Conservation (phyloP, 2,888 invertebrate species). For the Sminthurinus aureus region DNA sequence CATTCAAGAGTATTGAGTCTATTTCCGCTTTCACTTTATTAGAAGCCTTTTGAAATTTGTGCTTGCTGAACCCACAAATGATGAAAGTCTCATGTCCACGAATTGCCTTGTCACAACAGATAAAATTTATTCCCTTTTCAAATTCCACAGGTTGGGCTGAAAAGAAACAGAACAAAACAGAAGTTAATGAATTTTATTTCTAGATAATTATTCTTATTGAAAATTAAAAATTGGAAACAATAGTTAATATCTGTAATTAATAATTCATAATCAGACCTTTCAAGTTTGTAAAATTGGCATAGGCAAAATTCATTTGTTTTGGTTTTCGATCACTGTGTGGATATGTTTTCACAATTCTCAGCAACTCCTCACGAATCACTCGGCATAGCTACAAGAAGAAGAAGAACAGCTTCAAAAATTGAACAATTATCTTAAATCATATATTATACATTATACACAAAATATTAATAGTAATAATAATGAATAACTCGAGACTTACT, state of each 20-base stretch:
- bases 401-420: not conserved
- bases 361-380: not conserved
- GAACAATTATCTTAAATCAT: not conserved
- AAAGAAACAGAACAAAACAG: not conserved
- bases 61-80: conserved; percentile 10
- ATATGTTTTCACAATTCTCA: conserved; percentile 2
- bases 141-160: conserved; percentile 1
- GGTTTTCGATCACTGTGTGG: not conserved
- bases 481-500: not conserved
- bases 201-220: too few species aligned
- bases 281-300: not conserved
- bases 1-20: too few species aligned
- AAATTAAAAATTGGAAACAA: not conserved
- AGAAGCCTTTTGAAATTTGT: not conserved
- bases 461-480: not conserved
- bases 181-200: too few species aligned
- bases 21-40: too few species aligned
- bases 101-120: conserved; percentile 12
- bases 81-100: not conserved
- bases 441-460: too few species aligned
- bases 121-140: conserved; percentile 9
- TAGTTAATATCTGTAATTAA: not conserved
- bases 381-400: not conserved
- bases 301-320: conserved; percentile 1
- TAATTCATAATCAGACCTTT: not conserved